Base-by-base conservation (phyloP, 1,140 invertebrate species). In the Oppia nitens region DNA sequence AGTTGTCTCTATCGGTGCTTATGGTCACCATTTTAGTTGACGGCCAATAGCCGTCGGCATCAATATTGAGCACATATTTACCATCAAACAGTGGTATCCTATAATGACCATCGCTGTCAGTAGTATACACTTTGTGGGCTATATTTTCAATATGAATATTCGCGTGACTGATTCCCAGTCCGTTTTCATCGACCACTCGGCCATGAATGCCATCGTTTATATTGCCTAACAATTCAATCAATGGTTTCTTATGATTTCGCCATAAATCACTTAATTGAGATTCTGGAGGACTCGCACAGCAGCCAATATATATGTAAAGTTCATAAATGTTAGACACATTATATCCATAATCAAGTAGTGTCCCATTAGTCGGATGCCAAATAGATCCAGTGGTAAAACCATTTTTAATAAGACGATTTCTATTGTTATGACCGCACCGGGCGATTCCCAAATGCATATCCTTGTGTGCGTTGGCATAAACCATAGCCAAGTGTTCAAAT, bases 41-140 rank as follows among this genome's bases (percentile, higher is more conserved):
- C 6, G 73, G 63, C 27, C 75, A 65, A 67, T 80, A 81, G 0
- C 79, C 77, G 1, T 69, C 60, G 1, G 77, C 77, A n/a, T 68
- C 67, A n/a, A 75, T 79, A 21, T 70, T 75, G 12, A 83, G 65
- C 1, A 70, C 74, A 55, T 82, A 74, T 32, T 65, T 72, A 26
- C 80, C 81, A 24, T 75, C 94, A 0, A 93, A 92, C 9, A 81
- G 67, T 0, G 98, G 71, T 23, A 98, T 70, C 62, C 93, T 76
- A 84, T 87, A 98, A 71, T 89, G 98, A 74, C 98, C 94, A 0
- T 95, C 94, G 61, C 78, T 73, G 21, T 68, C 66, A 0, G 81
- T 79, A 0, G 84, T 76, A 14, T 73, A 78, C 0, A 89, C 78
- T 20, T 73, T 69, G 67, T 91, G 88, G 27, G 80, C 72, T 54